Evolutionary conservation across 2,797 vertebrate species (phyloP).

Genomic region (Oophaga sylvatica): DNA sequence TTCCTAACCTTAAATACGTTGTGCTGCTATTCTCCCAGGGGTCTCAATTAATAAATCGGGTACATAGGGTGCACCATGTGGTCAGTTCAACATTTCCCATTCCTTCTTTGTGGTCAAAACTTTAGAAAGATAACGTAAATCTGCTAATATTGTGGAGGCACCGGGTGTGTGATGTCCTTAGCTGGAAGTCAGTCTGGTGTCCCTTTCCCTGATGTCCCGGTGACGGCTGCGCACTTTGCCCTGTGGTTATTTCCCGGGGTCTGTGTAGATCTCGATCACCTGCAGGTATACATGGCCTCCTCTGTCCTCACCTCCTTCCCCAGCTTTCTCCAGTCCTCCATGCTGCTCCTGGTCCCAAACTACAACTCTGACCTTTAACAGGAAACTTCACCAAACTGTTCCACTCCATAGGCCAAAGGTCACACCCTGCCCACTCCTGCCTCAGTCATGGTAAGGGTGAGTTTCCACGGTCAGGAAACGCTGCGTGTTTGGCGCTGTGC

Average conservation of each 20-base stretch:
- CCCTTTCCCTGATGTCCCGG: not conserved
- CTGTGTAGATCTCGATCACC: not conserved
- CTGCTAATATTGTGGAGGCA: not conserved
- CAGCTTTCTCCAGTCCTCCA: conserved; percentile 69
- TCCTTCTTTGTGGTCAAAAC: too few relatives aligned
- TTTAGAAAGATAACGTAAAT: too few relatives aligned
- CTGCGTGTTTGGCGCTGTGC: too few relatives aligned
- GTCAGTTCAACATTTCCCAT: too few relatives aligned
- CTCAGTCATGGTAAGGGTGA: not conserved
- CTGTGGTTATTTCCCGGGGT: not conserved
- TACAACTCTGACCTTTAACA: conserved; percentile 1
- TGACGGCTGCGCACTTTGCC: not conserved
- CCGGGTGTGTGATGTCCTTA: not conserved
- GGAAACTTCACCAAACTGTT: not conserved
- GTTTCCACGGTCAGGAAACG: too few relatives aligned
- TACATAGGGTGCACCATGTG: too few relatives aligned
- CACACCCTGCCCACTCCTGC: not conserved
- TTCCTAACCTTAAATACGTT: not conserved
- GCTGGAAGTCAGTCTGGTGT: not conserved
- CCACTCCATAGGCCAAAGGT: not conserved
- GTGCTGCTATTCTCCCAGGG: not conserved
- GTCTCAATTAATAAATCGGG: too few relatives aligned
- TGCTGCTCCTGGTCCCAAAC: not conserved
- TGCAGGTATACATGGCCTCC: not conserved
- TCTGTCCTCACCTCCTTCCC: conserved; percentile 66